Evolutionary conservation across 30 jellyfish, hydroid and myxozoan genomes (phyloP).

Genomic region (Hydractinia symbiolongicarpus): DNA sequence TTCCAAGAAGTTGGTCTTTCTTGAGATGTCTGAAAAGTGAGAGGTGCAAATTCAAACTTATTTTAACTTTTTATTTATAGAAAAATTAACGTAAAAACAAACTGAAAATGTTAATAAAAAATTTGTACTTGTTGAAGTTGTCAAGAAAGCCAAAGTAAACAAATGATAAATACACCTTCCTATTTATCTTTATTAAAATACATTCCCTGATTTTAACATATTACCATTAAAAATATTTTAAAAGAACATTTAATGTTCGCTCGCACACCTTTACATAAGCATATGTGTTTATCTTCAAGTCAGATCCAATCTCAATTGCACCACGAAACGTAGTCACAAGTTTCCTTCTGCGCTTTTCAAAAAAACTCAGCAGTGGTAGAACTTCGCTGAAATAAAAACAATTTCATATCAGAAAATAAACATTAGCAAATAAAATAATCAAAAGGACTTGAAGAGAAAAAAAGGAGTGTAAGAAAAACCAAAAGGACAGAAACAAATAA

Average conservation of each 20-base stretch:
- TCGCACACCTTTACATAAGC: constrained; percentile 75
- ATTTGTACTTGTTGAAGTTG: too few relatives aligned
- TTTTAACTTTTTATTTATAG: not conserved
- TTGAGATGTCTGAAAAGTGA: constrained; percentile 29
- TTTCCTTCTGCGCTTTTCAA: constrained; percentile 71
- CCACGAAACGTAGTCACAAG: constrained; percentile 94
- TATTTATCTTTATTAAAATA: too few relatives aligned
- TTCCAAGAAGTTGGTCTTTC: constrained; percentile 63
- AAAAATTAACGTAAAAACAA: not conserved
- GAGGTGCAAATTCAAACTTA: not conserved
- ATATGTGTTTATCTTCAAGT: constrained; percentile 62
- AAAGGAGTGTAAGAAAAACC: not conserved
- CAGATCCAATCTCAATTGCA: constrained; percentile 79
- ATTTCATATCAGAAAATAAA: not conserved
- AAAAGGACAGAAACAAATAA: not conserved
- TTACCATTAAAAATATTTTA: too few relatives aligned
- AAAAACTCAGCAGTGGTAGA: constrained; percentile 81
- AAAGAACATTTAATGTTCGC: too few relatives aligned
- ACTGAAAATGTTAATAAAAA: not conserved
- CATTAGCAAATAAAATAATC: not conserved
- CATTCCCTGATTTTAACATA: too few relatives aligned
- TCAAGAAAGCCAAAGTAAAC: too few relatives aligned
- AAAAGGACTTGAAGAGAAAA: not conserved
- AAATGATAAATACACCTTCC: too few relatives aligned
- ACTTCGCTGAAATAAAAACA: constrained; percentile 44